A percentile compares a stretch with the other conserved stretches of the same genome.
Evolutionary conservation across 2,888 invertebrate species (phyloP).

Genomic region (Himalopsyche tibetana): DNA sequence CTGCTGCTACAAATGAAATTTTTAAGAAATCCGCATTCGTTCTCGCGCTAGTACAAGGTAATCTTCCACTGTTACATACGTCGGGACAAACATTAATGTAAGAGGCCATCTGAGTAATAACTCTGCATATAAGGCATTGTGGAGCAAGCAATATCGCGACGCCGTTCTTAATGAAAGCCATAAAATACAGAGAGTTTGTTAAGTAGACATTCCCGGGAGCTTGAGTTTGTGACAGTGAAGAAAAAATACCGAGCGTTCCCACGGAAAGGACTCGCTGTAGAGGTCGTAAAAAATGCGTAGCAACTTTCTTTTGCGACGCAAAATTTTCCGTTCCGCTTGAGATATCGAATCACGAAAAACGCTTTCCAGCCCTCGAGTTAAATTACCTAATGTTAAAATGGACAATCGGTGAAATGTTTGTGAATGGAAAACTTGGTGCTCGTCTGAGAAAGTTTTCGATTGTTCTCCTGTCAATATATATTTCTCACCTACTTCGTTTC

Average conservation of each 20-base stretch:
- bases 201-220: slow-evolving; percentile 64
- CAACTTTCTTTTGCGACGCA: slow-evolving; percentile 54
- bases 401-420: slow-evolving; percentile 55
- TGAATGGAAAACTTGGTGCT: slow-evolving; percentile 54
- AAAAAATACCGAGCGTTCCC: slow-evolving; percentile 56
- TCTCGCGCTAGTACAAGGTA: slow-evolving; percentile 51
- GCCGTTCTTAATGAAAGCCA: slow-evolving; percentile 66
- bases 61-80: slow-evolving; percentile 57
- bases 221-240: slow-evolving; percentile 59
- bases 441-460: slow-evolving; percentile 54
- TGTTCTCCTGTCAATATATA: slow-evolving; percentile 53
- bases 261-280: slow-evolving; percentile 39
- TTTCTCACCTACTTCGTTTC: background rate
- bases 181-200: slow-evolving; percentile 66
- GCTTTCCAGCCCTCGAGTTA: slow-evolving; percentile 19
- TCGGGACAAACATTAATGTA: slow-evolving; percentile 64
- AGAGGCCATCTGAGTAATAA: slow-evolving; percentile 63
- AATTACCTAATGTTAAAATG: slow-evolving; percentile 59
- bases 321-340: slow-evolving; percentile 47
- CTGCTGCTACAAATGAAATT: slow-evolving; percentile 53
- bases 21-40: slow-evolving; percentile 58
- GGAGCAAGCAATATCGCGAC: slow-evolving; percentile 64
- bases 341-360: slow-evolving; percentile 38
- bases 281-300: slow-evolving; percentile 55
- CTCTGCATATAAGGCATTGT: slow-evolving; percentile 65